Evolutionary conservation across 2,888 invertebrate genomes (phyloP).

Genomic region (Sthenelais limicola): DNA sequence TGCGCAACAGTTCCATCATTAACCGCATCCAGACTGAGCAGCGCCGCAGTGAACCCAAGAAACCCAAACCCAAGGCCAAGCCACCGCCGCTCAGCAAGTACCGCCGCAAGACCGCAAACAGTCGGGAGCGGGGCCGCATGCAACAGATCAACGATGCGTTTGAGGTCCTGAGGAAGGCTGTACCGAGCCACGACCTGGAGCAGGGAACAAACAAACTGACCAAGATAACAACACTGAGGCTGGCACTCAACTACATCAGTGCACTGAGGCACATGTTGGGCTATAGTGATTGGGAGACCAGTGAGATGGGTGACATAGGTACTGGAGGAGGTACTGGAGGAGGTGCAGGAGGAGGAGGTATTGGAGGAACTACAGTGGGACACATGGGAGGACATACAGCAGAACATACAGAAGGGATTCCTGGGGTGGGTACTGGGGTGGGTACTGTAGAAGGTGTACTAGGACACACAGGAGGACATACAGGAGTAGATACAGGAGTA

Average conservation of each 20-base stretch:
- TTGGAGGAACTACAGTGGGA: no score
- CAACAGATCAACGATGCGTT: constrained; percentile 92
- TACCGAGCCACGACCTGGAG: constrained; percentile 71
- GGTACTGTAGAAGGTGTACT: no score
- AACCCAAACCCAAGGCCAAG: constrained; percentile 74
- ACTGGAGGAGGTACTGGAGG: no score
- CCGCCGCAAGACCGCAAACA: constrained; percentile 90
- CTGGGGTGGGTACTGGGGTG: no score
- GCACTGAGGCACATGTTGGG: constrained; percentile 75
- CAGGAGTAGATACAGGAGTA: no score
- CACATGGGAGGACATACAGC: no score
- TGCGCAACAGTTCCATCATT: constrained; percentile 79
- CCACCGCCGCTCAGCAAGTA: constrained; percentile 86
- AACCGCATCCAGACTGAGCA: constrained; percentile 75
- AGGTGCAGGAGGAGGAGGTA: no score
- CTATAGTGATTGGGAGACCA: constrained; percentile 33
- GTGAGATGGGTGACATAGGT: no score
- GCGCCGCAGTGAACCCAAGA: constrained; percentile 63
- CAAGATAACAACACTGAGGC: constrained; percentile 88
- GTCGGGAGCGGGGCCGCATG: constrained; percentile 89
- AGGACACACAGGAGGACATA: no score
- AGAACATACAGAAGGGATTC: no score
- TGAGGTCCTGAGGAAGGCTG: constrained; percentile 83
- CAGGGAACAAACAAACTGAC: constrained; percentile 78
- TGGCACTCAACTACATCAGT: constrained; percentile 90